Evolutionary conservation across 2,888 invertebrate genomes (phyloP), one percentile per base, ranked within the genome.

Genomic region (Girardia tigrina): DNA sequence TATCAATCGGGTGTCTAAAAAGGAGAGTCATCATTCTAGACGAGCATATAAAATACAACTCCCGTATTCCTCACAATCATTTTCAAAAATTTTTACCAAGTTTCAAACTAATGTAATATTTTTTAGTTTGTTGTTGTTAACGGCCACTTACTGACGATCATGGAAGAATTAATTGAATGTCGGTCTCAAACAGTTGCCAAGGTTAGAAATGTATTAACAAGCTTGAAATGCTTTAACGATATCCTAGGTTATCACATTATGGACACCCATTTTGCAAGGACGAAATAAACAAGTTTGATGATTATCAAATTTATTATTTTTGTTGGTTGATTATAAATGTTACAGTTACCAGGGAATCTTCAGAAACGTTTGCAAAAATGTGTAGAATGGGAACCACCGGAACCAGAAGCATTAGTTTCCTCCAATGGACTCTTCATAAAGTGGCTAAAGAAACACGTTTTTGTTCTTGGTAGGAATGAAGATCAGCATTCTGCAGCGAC

Each of bases 381-480:
- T 79, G 89, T 92, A 78, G 92, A 92, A 84, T 90, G 90, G 83
- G 88, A 89, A 28, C 90, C 89, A 0, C 86, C 86, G 0, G 80
- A 84, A 84, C 80, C 80, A 4, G 82, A 82, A 78, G 81, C 82
- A 76, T 81, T 82, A 12, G 80, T 81, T 28, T 80, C 82, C 75
- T 82, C 87, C 85, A 82, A 82, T 14, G 80, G 80, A 75, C 80
- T 84, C 28, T 81, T 86, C 28, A 79, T 85, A 42, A 89, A 90
- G 79, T 93, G 94, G 90, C 87, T 98, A 76, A 92, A 93, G 84
- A 88, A 93, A 73, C 87, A 95, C 78, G 92, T 95, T 83, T 94
- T 95, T 83, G 97, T 95, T 87, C 94, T 98, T 90, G 94, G 94
- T 2, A 95, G 97, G 86, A 90, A 94, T 75, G 97, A 98, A 85